Base-by-base conservation (phyloP, 2,888 invertebrate genomes). In the Catocala nupta region DNA sequence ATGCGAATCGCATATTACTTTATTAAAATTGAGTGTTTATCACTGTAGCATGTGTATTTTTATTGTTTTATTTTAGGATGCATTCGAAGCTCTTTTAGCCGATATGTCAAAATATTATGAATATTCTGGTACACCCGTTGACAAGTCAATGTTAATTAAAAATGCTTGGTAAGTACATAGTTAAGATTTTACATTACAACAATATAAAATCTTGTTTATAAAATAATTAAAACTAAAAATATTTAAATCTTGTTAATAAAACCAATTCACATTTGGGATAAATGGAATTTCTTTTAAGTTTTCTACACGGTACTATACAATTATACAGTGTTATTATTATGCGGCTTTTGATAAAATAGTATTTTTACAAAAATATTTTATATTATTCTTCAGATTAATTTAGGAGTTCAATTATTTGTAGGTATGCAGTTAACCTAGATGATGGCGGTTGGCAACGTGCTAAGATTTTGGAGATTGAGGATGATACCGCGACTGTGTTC, bases 401-500 rank as follows among this genome's bases (percentile, higher is more conserved):
- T 25, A 25, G 25, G 25, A 25, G 25, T 25, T 25, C 25, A 25
- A 25, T 25, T 25, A 25, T 25, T 25, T 25, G 25, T 58, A 94
- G 94, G 94, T 94, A 94, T 74, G 93, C 93, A 34, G 90, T 92
- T 25, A 90, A 91, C 66, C 74, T 91, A 52, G 89, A 92, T 73
- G 86, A 94, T 53, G 90, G 90, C 73, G 85, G 91, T 68, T 87
- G 95, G 95, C 84, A 95, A 84, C 83, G 96, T 83, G 95, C 95
- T 81, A 94, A 96, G 70, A 92, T 96, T 43, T 85, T 95, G 39
- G 94, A 96, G 50, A 88, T 95, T 43, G 89, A 95, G 36, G 92
- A 91, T 25, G 88, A 93, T 0, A 88, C 90, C 36, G 95, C 92
- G 1, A 84, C 91, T 9, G 96, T 96, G 57, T 96, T 96, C 74